Conservation (phyloP, 2,113 vertebrate species). For the Cyprinodon variegatus region DNA sequence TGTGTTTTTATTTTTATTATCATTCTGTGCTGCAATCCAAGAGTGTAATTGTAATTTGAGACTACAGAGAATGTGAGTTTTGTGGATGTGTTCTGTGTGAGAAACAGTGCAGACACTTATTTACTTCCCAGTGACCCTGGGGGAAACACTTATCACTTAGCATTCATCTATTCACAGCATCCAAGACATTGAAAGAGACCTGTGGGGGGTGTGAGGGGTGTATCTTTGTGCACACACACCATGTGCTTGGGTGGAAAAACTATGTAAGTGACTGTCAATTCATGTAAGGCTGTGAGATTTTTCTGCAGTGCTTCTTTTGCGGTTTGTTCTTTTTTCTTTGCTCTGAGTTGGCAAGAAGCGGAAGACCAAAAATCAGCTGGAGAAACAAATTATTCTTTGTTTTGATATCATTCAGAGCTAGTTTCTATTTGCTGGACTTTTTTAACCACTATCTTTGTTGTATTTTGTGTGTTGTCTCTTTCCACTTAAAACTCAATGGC, state of each 20-base stretch:
- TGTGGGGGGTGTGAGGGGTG: slow-evolving; percentile 31
- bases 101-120: slow-evolving; percentile 53
- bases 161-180: slow-evolving; percentile 47
- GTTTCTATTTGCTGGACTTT: not conserved
- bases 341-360: slow-evolving; percentile 47
- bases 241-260: slow-evolving; percentile 48
- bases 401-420: not conserved
- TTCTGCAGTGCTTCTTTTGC: slow-evolving; percentile 57
- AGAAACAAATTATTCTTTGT: slow-evolving; percentile 12
- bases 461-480: not conserved
- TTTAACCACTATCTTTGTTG: not conserved
- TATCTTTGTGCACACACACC: slow-evolving; percentile 22
- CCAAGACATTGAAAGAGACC: slow-evolving; percentile 45
- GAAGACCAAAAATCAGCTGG: slow-evolving; percentile 5
- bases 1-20: slow-evolving; percentile 1
- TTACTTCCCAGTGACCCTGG: slow-evolving; percentile 57
- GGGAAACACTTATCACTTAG: slow-evolving; percentile 59
- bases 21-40: slow-evolving; percentile 26
- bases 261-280: slow-evolving; percentile 74
- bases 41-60: slow-evolving; percentile 29
- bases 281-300: slow-evolving; percentile 70
- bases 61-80: slow-evolving; percentile 43
- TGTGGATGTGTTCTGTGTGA: not conserved
- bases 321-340: slow-evolving; percentile 58
- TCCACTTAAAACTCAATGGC: not conserved